Percentiles rank a stretch among this genome's conserved stretches.
These are phyloP conservation scores for Tyria jacobaeae DNA, from an alignment of 2,888 invertebrate genomes.

Conservation along the genomic window DNA sequence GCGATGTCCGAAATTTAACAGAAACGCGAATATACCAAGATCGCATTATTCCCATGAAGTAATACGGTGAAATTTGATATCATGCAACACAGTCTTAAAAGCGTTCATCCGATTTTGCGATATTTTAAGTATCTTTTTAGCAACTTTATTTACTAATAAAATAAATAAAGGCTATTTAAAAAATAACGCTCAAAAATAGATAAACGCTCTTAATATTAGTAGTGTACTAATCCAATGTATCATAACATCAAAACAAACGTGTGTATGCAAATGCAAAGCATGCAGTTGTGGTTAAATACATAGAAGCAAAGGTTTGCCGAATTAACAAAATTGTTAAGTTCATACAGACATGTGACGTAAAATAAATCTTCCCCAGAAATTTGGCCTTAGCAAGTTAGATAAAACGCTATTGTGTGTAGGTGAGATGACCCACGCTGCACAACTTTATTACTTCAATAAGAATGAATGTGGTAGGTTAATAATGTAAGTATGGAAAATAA, in stretches of 20 bases:
- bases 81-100: not conserved
- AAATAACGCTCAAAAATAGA: not conserved
- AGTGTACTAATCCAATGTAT: not conserved
- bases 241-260: slow-evolving; percentile 18
- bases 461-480: too few species aligned
- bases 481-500: too few species aligned
- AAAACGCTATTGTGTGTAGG: too few species aligned
- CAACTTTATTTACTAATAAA: not conserved
- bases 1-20: not conserved
- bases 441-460: too few species aligned
- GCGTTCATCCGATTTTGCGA: not conserved
- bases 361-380: too few species aligned
- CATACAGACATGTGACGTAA: not conserved
- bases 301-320: not conserved
- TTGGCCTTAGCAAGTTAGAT: too few species aligned
- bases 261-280: slow-evolving; percentile 36
- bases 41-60: slow-evolving; percentile 1
- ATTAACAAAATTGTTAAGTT: not conserved
- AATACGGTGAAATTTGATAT: not conserved
- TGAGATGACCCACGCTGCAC: too few species aligned
- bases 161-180: not conserved
- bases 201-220: not conserved
- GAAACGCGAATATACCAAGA: not conserved
- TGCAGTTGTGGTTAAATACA: slow-evolving; percentile 32
- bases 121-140: not conserved